Evolutionary conservation across 2,113 vertebrate species (phyloP), one percentile per base, ranked within the genome.

Genomic region (Anolis carolinensis): DNA sequence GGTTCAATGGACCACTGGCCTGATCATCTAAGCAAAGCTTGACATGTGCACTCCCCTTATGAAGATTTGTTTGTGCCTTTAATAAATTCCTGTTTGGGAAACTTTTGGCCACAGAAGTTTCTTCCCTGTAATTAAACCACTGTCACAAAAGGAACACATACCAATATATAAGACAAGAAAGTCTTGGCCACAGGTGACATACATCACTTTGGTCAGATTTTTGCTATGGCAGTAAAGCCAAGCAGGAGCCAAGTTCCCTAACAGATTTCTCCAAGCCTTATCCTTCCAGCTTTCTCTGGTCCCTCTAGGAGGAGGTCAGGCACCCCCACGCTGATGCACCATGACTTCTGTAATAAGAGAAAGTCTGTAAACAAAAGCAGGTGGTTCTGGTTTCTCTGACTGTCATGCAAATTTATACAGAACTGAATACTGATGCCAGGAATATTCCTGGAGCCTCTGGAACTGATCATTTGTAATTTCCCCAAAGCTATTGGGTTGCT

Each of bases 341-440:
- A 16, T 67, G 55, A 62, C 48, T 74, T 86, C 52, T 81, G 30
- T 14, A 74, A 81, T 20, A n/a, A 67, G 13, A 67, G 13, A 32
- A 2, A 67, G 70, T 30, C n/a, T 36, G 59, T 81, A 75, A 86
- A 86, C 23, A 75, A 86, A 16, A 75, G 59, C 85, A 81, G 79
- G 85, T 52, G 59, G 59, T 81, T 81, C 62, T 75, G 59, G 71
- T 81, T 81, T 86, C 67, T 86, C n/a, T 52, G 14, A 78, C 72
- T 75, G 71, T 81, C n/a, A 21, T 81, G 55, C 39, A 55, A 13
- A 81, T 86, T 75, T 52, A 86, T 86, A 50, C 59, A 65, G 25
- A 44, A 70, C 23, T 27, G n/a, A 55, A 30, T 9, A 21, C 39
- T 16, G 36, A 27, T 48, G 68, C 68, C 52, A 63, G 71, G 55